Evolutionary conservation across 2,797 vertebrate species (phyloP), one percentile per base, ranked within the genome.

Genomic region (Pseudopleuronectes americanus): DNA sequence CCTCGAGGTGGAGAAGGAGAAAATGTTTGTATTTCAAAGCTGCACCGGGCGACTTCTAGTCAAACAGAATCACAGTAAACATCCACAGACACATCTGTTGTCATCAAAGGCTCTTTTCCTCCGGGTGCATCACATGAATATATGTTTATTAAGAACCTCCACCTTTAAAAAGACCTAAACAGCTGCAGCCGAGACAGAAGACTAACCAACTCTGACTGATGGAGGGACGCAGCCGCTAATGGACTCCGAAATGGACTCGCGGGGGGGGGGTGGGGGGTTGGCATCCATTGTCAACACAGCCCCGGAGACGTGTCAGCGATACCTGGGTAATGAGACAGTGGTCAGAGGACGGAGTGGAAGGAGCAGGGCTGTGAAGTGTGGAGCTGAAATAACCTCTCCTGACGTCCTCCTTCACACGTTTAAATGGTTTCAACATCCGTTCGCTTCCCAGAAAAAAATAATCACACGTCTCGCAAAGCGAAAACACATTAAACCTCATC

Each of bases 121-220:
- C 23, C 56, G 48, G 31, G n/a, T 48, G 57, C 56, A 43, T 48
- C 41, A 23, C 43, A 56, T 12, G 5, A 51, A 68, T 31, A 31
- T 31, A 7, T 8, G 0, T 45, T 17, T 14, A 19, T 19, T 45
- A 26, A 8, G n/a, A 43, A 33, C 10, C 16, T 17, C 3, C 8
- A 23, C 1, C 0, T 21, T 49, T 38, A 62, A 79, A 49, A 10
- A 58, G 8, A 31, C 62, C 24, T 52, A n/a, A 67, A 52, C 71
- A 76, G 76, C 73, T 80, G 58, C 71, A 28, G 64, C 54, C 5
- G 10, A 78, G 66, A 84, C 62, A 57, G 61, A 77, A 80, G 9
- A 64, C 48, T 65, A 74, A 87, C 64, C 67, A 64, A 17, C 75
- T 82, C 59, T 81, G 82, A 89, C 68, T 80, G 89, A 82, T 57